Evolutionary conservation across 23 tunicate genomes (phyloP).

Genomic region (Pegea sp.): DNA sequence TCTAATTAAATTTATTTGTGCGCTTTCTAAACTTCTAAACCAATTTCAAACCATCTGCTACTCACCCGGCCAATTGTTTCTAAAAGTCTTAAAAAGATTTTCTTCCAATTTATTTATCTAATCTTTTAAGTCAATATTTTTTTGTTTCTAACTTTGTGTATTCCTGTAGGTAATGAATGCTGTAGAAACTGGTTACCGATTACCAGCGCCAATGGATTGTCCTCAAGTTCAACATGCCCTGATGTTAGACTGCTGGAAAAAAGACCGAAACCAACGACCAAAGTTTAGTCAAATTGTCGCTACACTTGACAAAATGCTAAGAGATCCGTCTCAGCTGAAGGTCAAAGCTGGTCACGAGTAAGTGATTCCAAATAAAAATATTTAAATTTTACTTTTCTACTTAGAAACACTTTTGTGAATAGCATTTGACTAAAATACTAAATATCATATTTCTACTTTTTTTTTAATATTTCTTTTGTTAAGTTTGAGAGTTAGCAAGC

Average conservation of each 20-base stretch:
- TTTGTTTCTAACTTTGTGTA: no score
- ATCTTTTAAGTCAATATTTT: no score
- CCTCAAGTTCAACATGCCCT: slow-evolving; percentile 76
- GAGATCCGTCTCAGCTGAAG: slow-evolving; percentile 56
- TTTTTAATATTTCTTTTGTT: no score
- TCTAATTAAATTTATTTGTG: not conserved
- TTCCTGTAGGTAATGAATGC: slow-evolving; percentile 95
- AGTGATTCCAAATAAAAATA: no score
- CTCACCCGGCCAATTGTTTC: not conserved
- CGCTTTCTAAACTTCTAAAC: not conserved
- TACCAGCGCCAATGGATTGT: slow-evolving; percentile 94
- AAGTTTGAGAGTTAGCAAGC: no score
- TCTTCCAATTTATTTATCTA: no score
- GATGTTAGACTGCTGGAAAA: slow-evolving; percentile 98
- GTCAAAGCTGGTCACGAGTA: slow-evolving; percentile 20
- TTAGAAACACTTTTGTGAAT: no score
- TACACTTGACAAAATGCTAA: slow-evolving; percentile 42
- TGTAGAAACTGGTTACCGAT: slow-evolving; percentile 75
- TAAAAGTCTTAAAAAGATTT: not conserved
- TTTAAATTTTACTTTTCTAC: no score
- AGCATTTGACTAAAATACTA: no score
- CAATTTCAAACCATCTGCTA: not conserved
- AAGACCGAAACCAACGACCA: slow-evolving; percentile 80
- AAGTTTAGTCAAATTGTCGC: slow-evolving; percentile 68
- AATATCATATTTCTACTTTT: no score